Conservation (phyloP, 1,140 invertebrate species). For the Brachionus sp. region DNA sequence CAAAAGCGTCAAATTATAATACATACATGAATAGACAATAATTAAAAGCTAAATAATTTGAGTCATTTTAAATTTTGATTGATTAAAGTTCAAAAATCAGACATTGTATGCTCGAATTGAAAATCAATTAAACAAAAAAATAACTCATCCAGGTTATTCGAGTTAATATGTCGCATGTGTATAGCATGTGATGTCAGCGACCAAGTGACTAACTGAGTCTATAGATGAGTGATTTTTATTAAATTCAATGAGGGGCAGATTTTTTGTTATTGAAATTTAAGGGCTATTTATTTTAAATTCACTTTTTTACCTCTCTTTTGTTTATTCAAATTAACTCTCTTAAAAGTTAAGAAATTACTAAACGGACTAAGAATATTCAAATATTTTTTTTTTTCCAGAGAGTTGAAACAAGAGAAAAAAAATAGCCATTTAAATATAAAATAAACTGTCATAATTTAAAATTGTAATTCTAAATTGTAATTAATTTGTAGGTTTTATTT, state of each 20-base stretch:
- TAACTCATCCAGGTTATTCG: conserved; percentile 11
- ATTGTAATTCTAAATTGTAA: no score
- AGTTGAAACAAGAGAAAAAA: no score
- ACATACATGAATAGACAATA: not conserved
- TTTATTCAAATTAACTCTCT: not conserved
- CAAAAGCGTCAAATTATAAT: not conserved
- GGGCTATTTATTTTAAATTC: not conserved
- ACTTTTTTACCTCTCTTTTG: not conserved
- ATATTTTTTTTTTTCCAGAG: not conserved
- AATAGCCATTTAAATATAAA: no score
- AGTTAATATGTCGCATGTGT: not conserved
- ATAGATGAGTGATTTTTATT: conserved; percentile 26
- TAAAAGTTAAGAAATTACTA: not conserved
- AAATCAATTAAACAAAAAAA: not conserved
- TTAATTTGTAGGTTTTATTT: no score
- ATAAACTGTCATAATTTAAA: no score
- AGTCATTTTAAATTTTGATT: conserved; percentile 14
- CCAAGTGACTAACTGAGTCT: not conserved
- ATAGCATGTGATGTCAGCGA: not conserved
- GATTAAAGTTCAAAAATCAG: conserved; percentile 17
- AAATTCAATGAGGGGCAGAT: not conserved
- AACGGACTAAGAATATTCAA: not conserved
- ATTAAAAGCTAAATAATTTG: conserved; percentile 11
- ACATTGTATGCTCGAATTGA: not conserved
- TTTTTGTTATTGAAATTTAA: not conserved